phyloP scores from a whole-genome alignment of 1,140 invertebrate species.

The Caerostris extrusa region DNA sequence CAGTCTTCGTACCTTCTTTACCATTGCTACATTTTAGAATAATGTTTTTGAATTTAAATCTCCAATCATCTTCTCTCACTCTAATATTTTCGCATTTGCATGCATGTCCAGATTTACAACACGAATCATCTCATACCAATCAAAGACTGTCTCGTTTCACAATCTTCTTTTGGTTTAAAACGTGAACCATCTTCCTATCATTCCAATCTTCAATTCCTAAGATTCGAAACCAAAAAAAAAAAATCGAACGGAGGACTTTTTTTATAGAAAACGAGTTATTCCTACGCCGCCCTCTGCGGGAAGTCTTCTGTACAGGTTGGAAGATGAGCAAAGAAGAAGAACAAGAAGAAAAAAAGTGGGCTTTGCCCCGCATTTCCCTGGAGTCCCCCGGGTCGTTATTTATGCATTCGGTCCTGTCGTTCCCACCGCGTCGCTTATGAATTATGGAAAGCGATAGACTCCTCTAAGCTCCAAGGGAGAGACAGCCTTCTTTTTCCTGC shows the following conservation, averaged over 20 bases:
- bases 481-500: neutral
- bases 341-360: neutral
- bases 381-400: constrained; percentile 43
- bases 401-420: constrained; percentile 59
- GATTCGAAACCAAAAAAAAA: neutral
- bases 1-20: too few relatives aligned
- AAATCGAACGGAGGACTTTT: neutral
- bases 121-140: too few relatives aligned
- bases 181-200: too few relatives aligned
- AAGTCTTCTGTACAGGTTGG: constrained; percentile 30
- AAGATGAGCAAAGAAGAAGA: neutral
- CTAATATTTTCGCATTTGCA: too few relatives aligned
- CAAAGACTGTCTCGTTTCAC: too few relatives aligned
- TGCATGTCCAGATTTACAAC: too few relatives aligned
- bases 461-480: constrained; percentile 41
- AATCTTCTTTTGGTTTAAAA: too few relatives aligned
- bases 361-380: neutral
- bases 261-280: neutral
- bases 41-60: too few relatives aligned
- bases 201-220: too few relatives aligned
- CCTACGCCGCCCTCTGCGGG: neutral
- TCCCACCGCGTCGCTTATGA: constrained; percentile 59
- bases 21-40: too few relatives aligned
- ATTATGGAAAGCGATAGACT: constrained; percentile 69
- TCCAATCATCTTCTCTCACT: too few relatives aligned